Evolutionary conservation across 2,888 invertebrate genomes (phyloP), one percentile per base, ranked within the genome.

Genomic region (Catocala fraxini): DNA sequence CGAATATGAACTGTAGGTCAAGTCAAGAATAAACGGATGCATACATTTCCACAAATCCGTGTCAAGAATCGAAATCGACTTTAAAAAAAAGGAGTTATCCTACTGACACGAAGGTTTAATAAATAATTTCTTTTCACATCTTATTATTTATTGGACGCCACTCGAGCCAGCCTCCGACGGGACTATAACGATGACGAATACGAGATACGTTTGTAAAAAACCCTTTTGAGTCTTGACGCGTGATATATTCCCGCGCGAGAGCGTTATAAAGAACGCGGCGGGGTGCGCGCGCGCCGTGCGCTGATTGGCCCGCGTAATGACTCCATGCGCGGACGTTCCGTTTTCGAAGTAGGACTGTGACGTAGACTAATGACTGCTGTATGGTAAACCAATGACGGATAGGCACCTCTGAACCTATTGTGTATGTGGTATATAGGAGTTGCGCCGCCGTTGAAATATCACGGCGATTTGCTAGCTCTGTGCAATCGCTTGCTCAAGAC

Each of bases 171-270:
- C 81, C 83, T 83, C 85, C 79, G 85, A 80, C 78, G 75, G 75
- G 77, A 71, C 73, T 80, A 75, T 90, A 93, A 93, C 93, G 93
- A 93, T 93, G 93, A 94, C 93, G 93, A 92, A 94, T 93, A 91
- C 85, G 85, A 90, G 92, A 92, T 92, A 89, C 87, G 89, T 90
- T 89, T 87, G 89, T 90, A 89, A 90, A 89, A 88, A 89, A 87
- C 84, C 86, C 88, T 89, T 92, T 90, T 85, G 85, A 85, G 86
- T 79, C 79, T 83, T 90, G 92, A 92, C 92, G 89, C 81, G 88
- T 91, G 92, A 94, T 91, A 92, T 93, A 93, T 93, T 85, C 87
- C 80, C 75, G 89, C 83, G 89, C 87, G 77, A 76, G 88, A 86
- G 87, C 83, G 86, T 82, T 86, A 91, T 93, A 92, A 93, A 92